Percentiles rank a stretch among this genome's conserved stretches.
phyloP scores from a whole-genome alignment of 1,140 invertebrate genomes.

The Mactra quadrangularis region DNA sequence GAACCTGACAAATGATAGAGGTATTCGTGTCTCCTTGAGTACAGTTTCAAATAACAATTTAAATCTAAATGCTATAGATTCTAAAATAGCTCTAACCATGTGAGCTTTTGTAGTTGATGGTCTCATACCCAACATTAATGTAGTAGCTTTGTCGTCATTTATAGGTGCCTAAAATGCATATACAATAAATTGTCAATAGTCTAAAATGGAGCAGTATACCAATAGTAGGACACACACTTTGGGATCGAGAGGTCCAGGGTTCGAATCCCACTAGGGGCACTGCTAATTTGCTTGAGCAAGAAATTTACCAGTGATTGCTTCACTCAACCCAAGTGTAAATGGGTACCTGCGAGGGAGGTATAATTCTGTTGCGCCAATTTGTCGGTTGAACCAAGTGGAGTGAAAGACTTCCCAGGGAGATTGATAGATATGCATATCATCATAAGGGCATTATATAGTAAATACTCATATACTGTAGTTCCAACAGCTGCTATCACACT shows the following conservation, averaged over 20 bases:
- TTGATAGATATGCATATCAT: too few relatives aligned
- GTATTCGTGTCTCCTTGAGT: conserved; percentile 74
- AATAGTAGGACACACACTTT: too few relatives aligned
- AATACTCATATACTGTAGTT: not conserved
- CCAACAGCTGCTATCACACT: not conserved
- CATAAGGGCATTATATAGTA: too few relatives aligned
- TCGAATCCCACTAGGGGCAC: too few relatives aligned
- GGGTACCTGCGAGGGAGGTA: too few relatives aligned
- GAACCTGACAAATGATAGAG: conserved; percentile 76
- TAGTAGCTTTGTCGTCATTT: conserved; percentile 91
- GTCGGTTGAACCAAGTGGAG: too few relatives aligned
- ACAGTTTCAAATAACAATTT: conserved; percentile 90
- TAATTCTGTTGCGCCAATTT: too few relatives aligned
- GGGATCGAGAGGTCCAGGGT: too few relatives aligned
- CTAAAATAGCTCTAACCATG: conserved; percentile 88
- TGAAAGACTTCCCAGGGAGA: too few relatives aligned
- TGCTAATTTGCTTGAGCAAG: too few relatives aligned
- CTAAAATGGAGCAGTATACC: not conserved
- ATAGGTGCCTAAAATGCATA: conserved; percentile 89
- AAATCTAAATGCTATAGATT: conserved; percentile 94
- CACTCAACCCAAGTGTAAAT: too few relatives aligned
- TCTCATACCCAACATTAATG: conserved; percentile 93
- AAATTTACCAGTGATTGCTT: too few relatives aligned
- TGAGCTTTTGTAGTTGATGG: conserved; percentile 91
- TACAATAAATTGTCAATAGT: not conserved